Evolutionary conservation across 2,797 vertebrate species (phyloP).

Genomic region (Eidolon dupreanum): DNA sequence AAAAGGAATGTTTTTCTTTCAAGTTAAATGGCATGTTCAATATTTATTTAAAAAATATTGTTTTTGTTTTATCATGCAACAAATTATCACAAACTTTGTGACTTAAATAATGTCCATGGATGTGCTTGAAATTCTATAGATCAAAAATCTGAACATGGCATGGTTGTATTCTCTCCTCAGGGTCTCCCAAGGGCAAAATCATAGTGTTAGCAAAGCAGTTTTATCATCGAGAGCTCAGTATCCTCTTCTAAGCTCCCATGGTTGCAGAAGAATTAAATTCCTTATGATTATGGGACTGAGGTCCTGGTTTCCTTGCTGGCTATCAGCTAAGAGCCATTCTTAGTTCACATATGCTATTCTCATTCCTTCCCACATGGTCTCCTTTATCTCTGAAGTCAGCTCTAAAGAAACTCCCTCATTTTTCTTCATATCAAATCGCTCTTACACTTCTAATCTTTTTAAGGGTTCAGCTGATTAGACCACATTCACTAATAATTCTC

Average conservation of each 20-base stretch:
- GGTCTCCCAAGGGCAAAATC: neutral
- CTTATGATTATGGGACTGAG: neutral
- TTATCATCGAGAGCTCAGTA: neutral
- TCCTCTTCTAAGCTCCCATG: neutral
- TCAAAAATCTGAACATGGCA: neutral
- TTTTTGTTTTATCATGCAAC: neutral
- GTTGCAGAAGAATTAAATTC: neutral
- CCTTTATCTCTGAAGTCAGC: neutral
- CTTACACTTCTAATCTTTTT: neutral
- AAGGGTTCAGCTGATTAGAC: neutral
- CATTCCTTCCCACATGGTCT: neutral
- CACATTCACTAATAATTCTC: neutral
- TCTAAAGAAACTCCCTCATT: neutral
- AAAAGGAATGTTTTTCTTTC: neutral
- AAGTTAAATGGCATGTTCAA: neutral
- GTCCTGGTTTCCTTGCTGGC: neutral
- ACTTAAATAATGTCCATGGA: neutral
- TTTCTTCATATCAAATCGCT: neutral
- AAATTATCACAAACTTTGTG: neutral
- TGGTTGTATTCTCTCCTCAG: neutral
- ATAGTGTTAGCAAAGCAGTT: neutral
- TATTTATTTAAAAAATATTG: neutral
- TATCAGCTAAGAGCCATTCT: neutral
- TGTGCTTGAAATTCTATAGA: neutral
- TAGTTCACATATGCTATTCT: neutral